A percentile compares a stretch with the other conserved stretches of the same genome.
Evolutionary conservation across 37 sponge, comb jelly and placozoan species (phyloP).

Genomic region (Crambe crambe): DNA sequence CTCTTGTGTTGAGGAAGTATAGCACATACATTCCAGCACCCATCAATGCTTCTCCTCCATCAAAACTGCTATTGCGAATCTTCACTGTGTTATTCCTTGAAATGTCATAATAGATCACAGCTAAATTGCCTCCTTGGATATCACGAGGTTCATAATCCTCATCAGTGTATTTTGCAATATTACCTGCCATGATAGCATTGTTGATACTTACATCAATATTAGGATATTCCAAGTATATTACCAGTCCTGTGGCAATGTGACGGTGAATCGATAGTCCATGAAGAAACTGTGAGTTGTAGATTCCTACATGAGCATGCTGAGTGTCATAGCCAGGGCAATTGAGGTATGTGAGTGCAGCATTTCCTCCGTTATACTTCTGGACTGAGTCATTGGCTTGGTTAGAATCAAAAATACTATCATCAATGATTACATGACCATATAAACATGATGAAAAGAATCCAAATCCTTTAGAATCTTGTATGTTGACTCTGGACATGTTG

Average conservation of each 20-base stretch:
- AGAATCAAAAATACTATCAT: not conserved
- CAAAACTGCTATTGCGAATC: not conserved
- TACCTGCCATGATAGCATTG: not conserved
- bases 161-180: not conserved
- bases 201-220: not conserved
- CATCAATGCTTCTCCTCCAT: not conserved
- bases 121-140: not conserved
- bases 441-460: not conserved
- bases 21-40: conserved; percentile 6
- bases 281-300: not conserved
- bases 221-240: not conserved
- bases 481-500: not conserved
- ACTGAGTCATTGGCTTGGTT: not conserved
- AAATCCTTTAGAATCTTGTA: not conserved
- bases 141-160: not conserved
- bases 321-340: not conserved
- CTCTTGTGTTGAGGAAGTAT: not conserved
- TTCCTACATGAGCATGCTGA: not conserved
- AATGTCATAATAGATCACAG: not conserved
- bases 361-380: not conserved
- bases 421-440: not conserved
- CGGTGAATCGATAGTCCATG: too few relatives aligned
- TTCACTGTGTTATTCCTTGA: not conserved
- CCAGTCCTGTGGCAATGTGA: conserved; percentile 2
- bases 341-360: not conserved